Evolutionary conservation across 1,140 invertebrate genomes (phyloP).

Genomic region (Magallana ariakensis): DNA sequence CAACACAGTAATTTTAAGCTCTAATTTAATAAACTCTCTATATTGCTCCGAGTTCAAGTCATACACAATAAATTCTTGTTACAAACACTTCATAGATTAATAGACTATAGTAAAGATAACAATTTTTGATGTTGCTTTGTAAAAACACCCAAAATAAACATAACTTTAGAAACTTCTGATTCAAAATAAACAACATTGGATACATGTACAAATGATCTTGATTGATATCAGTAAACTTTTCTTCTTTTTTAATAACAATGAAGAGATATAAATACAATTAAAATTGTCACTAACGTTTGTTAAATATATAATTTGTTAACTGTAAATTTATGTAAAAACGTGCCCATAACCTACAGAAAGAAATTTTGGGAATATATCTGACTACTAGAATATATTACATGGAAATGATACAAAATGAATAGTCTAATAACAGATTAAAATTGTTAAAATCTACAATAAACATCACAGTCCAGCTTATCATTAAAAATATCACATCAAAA

Average conservation of each 20-base stretch:
- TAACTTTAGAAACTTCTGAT: too few species aligned
- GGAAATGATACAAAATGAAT: neutral
- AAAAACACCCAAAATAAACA: too few species aligned
- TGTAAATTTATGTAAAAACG: neutral
- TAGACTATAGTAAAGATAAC: too few species aligned
- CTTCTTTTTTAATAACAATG: too few species aligned
- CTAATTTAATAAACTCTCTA: slow-evolving; percentile 24
- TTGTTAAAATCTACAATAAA: neutral
- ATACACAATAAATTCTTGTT: neutral
- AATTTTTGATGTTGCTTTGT: too few species aligned
- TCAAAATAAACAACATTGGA: too few species aligned
- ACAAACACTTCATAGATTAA: neutral
- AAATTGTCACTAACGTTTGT: too few species aligned
- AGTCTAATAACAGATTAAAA: neutral
- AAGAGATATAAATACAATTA: too few species aligned
- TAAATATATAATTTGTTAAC: too few species aligned
- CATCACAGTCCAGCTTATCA: slow-evolving; percentile 7
- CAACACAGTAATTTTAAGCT: neutral
- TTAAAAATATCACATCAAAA: slow-evolving; percentile 11
- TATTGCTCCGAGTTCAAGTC: slow-evolving; percentile 2
- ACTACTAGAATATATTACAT: neutral
- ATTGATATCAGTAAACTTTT: too few species aligned
- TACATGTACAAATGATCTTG: too few species aligned
- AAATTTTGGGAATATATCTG: neutral
- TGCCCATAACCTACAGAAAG: neutral